Conservation (phyloP, 2,888 invertebrate species). For the Aleiodes testaceus region DNA sequence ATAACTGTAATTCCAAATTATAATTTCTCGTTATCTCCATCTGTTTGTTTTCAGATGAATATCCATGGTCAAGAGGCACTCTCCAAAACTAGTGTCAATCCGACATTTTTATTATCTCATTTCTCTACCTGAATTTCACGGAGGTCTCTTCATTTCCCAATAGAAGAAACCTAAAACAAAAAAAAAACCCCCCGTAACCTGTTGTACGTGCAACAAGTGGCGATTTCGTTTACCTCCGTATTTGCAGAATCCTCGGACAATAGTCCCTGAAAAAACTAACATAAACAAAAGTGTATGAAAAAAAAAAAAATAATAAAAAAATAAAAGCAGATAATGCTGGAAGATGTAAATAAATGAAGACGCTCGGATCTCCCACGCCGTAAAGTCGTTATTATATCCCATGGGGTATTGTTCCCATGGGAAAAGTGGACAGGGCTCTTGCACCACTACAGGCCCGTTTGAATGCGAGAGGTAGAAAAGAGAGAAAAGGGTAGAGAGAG, state of each 20-base stretch:
- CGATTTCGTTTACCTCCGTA: conserved; percentile 10
- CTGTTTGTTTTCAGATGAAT: conserved; percentile 12
- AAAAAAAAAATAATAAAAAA: conserved; percentile 44
- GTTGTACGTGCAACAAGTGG: conserved; percentile 36
- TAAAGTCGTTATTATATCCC: conserved; percentile 66
- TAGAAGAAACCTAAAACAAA: neutral
- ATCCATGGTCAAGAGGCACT: conserved; percentile 35
- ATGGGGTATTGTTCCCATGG: conserved; percentile 67
- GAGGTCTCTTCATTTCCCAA: conserved; percentile 26
- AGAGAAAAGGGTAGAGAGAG: conserved; percentile 44
- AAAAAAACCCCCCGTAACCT: neutral
- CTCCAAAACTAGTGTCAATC: conserved; percentile 39
- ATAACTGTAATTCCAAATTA: neutral
- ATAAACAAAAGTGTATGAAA: conserved; percentile 43
- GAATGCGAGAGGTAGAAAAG: conserved; percentile 24
- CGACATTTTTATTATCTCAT: conserved; percentile 37
- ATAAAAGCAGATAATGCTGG: conserved; percentile 52
- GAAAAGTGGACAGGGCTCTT: conserved; percentile 66
- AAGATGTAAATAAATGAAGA: conserved; percentile 61
- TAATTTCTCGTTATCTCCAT: neutral
- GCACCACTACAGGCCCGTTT: conserved; percentile 57
- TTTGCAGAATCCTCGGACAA: neutral
- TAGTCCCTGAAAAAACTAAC: conserved; percentile 30
- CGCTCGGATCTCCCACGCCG: conserved; percentile 61
- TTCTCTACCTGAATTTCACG: conserved; percentile 23